A percentile compares a stretch with the other conserved stretches of the same genome.
Evolutionary conservation across 2,888 invertebrate genomes (phyloP).

Genomic region (Pachycephus smyrnensis): DNA sequence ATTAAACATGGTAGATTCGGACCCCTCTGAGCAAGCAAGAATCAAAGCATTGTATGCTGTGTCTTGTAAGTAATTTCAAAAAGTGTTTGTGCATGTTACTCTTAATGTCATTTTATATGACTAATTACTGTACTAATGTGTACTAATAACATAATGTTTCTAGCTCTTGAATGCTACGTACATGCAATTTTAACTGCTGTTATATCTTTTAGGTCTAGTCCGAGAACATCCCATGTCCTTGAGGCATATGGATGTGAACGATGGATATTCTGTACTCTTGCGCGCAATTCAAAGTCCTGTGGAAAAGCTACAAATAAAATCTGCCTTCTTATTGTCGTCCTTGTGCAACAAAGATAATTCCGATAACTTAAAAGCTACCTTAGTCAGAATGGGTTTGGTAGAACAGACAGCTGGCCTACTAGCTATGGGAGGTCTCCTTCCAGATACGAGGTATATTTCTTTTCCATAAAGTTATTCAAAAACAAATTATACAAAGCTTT

Average conservation of each 20-base stretch:
- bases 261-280: constrained; percentile 76
- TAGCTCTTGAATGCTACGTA: background rate
- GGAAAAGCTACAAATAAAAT: constrained; percentile 76
- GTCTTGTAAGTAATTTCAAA: constrained; percentile 74
- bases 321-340: constrained; percentile 77
- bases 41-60: constrained; percentile 82
- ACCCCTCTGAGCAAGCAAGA: constrained; percentile 71
- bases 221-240: constrained; percentile 75
- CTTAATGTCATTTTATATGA: background rate
- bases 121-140: background rate
- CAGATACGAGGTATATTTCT: constrained; percentile 53
- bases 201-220: constrained; percentile 70
- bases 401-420: constrained; percentile 57
- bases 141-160: background rate
- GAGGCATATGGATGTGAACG: constrained; percentile 72
- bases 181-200: background rate
- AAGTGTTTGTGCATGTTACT: background rate
- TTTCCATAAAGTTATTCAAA: background rate
- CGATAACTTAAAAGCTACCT: constrained; percentile 46
- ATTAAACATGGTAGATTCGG: constrained; percentile 71
- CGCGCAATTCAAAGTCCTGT: constrained; percentile 72
- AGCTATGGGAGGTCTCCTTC: constrained; percentile 43
- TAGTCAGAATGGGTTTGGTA: constrained; percentile 62
- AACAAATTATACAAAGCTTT: constrained; percentile 12
- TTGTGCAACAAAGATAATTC: constrained; percentile 68